phyloP scores from a whole-genome alignment of 2,888 invertebrate species.

The Azorinus chamasolen region DNA sequence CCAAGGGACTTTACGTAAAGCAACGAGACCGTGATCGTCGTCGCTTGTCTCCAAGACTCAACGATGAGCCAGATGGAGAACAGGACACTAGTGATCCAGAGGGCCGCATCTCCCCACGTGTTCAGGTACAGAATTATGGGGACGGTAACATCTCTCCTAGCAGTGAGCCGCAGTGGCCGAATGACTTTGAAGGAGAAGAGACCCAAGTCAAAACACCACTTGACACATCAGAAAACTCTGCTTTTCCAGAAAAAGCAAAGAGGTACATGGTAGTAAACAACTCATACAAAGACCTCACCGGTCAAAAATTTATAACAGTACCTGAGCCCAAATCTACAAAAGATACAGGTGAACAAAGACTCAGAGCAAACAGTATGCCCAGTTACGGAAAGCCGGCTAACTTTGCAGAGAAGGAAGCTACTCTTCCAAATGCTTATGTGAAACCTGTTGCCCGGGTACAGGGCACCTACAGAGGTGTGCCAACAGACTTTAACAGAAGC shows the following conservation, averaged over 20 bases:
- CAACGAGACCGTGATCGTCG: slow-evolving; percentile 39
- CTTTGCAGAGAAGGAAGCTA: too few relatives aligned
- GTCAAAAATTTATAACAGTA: slow-evolving; percentile 68
- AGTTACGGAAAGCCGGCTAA: neutral
- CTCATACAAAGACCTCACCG: slow-evolving; percentile 50
- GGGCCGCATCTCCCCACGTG: slow-evolving; percentile 27
- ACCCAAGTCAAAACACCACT: neutral
- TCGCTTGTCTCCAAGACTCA: slow-evolving; percentile 23
- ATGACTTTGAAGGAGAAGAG: slow-evolving; percentile 43
- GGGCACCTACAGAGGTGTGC: slow-evolving; percentile 27
- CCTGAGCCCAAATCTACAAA: slow-evolving; percentile 45
- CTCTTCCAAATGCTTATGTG: neutral
- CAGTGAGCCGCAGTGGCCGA: slow-evolving; percentile 45
- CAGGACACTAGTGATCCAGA: too few relatives aligned
- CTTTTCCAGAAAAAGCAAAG: slow-evolving; percentile 34
- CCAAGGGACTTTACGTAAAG: slow-evolving; percentile 51
- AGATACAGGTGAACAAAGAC: neutral
- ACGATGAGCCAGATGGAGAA: slow-evolving; percentile 11
- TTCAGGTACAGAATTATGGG: slow-evolving; percentile 52
- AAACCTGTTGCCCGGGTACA: slow-evolving; percentile 35
- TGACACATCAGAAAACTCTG: neutral
- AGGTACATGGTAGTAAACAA: slow-evolving; percentile 52
- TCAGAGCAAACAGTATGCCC: slow-evolving; percentile 6
- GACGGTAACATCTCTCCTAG: slow-evolving; percentile 49
- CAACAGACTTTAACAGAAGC: neutral